phyloP scores from a whole-genome alignment of 2,797 vertebrate species.

The Lepilemur ruficaudatus region DNA sequence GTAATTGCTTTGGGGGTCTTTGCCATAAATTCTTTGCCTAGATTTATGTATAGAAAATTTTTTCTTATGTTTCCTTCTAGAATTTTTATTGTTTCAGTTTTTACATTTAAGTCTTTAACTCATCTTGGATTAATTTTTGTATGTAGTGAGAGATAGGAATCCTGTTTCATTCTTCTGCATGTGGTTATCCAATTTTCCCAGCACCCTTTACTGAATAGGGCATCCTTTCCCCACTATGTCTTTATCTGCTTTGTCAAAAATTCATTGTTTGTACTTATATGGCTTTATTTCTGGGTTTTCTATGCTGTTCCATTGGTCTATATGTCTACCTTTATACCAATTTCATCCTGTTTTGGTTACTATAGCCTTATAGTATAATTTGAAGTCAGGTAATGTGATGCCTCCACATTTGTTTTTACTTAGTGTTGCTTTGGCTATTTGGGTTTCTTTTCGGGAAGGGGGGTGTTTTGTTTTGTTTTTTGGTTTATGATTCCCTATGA shows the following conservation, averaged over 20 bases:
- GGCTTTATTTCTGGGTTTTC: neutral
- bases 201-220: neutral
- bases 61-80: neutral
- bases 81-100: neutral
- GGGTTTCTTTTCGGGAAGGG: no score
- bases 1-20: neutral
- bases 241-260: neutral
- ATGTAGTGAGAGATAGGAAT: neutral
- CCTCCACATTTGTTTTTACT: no score
- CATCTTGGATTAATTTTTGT: neutral
- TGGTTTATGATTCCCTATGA: neutral
- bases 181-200: neutral
- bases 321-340: neutral
- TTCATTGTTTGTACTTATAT: neutral
- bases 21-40: neutral
- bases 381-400: neutral
- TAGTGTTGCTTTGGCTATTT: no score
- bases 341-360: neutral
- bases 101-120: neutral
- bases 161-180: neutral
- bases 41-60: neutral
- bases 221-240: neutral
- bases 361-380: neutral
- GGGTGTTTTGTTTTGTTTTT: no score
- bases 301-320: neutral